phyloP scores from a whole-genome alignment of 1,140 invertebrate species.

The Drosophila novamexicana region DNA sequence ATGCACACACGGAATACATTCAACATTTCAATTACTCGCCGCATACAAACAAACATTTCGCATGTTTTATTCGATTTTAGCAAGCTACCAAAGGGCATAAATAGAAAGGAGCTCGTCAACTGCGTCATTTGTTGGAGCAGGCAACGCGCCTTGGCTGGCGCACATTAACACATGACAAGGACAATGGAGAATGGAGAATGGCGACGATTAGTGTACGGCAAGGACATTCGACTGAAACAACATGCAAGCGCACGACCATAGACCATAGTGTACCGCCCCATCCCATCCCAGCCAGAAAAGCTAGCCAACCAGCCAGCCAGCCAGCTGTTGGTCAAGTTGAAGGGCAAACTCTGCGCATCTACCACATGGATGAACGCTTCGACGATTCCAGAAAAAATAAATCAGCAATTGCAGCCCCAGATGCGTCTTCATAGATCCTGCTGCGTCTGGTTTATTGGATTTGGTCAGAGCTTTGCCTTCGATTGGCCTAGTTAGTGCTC shows the following conservation, averaged over 20 bases:
- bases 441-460: constrained; percentile 1
- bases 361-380: constrained; percentile 40
- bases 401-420: constrained; percentile 32
- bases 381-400: constrained; percentile 59
- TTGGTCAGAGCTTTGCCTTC: not conserved
- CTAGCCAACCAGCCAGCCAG: not conserved
- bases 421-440: not conserved
- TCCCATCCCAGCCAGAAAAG: not conserved
- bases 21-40: constrained; percentile 63
- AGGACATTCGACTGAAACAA: constrained; percentile 63
- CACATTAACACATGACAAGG: constrained; percentile 76
- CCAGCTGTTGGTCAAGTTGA: constrained; percentile 41
- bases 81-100: constrained; percentile 43
- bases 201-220: constrained; percentile 77
- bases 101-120: constrained; percentile 23
- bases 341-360: constrained; percentile 15
- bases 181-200: constrained; percentile 54
- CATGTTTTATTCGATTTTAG: constrained; percentile 63
- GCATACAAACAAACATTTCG: constrained; percentile 41
- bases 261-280: constrained; percentile 20
- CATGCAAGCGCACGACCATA: constrained; percentile 33
- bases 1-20: constrained; percentile 3
- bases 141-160: constrained; percentile 55
- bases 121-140: constrained; percentile 43
- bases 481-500: constrained; percentile 17